Evolutionary conservation across 2,797 vertebrate species (phyloP).

Genomic region (Myotis myotis): DNA sequence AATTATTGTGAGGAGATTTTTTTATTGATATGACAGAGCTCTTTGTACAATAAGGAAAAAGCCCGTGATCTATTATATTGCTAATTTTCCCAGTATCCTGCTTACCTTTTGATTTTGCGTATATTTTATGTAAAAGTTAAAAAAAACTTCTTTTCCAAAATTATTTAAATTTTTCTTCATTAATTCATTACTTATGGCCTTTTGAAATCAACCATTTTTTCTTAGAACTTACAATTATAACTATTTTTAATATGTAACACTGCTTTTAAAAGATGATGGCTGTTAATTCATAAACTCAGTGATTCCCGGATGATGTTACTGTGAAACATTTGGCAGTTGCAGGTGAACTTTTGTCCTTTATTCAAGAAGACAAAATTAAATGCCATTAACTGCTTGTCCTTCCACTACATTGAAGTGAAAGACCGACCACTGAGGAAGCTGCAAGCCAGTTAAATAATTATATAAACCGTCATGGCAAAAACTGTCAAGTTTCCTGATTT

Average conservation of each 20-base stretch:
- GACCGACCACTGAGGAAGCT: background rate
- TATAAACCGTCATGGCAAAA: background rate
- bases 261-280: background rate
- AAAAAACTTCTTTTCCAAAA: background rate
- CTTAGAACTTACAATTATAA: background rate
- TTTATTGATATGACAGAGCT: background rate
- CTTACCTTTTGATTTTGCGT: background rate
- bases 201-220: background rate
- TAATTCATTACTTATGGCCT: background rate
- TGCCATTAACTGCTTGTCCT: background rate
- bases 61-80: background rate
- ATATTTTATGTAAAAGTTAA: background rate
- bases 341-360: background rate
- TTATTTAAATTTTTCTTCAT: slow-evolving; percentile 1
- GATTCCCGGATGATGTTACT: too few relatives aligned
- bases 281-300: background rate
- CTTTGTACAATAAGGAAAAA: background rate
- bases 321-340: background rate
- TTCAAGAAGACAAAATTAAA: background rate
- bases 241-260: background rate
- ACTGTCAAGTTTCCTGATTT: background rate
- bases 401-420: background rate
- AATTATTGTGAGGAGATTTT: background rate
- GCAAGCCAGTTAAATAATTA: background rate
- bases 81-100: background rate